Evolutionary conservation across 1,140 invertebrate species (phyloP).

Genomic region (Bombus soroeensis): DNA sequence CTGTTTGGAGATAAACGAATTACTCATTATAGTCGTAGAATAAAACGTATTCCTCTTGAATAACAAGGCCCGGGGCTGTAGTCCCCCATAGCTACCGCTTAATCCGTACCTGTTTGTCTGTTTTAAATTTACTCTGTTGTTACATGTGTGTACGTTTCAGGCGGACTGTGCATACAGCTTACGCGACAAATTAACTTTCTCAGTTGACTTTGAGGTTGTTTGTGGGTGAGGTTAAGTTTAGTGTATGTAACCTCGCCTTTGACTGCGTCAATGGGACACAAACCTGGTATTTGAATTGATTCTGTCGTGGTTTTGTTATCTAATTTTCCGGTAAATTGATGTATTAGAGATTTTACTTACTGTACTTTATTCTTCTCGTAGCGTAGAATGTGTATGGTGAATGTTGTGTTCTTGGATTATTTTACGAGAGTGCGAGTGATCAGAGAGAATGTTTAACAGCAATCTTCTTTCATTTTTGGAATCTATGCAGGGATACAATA

Average conservation of each 20-base stretch:
- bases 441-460: neutral
- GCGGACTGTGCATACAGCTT: no score
- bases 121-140: neutral
- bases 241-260: neutral
- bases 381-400: neutral
- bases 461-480: neutral
- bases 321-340: neutral
- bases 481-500: neutral
- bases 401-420: neutral
- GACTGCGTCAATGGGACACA: neutral
- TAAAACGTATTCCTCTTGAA: no score
- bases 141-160: neutral
- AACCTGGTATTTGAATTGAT: neutral
- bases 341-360: neutral
- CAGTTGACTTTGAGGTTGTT: neutral
- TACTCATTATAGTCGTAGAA: no score
- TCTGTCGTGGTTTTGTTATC: neutral
- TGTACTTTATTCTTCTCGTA: neutral
- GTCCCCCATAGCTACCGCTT: no score
- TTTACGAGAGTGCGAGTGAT: neutral
- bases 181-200: no score
- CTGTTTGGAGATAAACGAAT: no score
- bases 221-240: neutral
- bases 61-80: no score
- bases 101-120: no score